Evolutionary conservation across 2,797 vertebrate species (phyloP), one percentile per base, ranked within the genome.

Genomic region (Cryptoblepharus egeriae): DNA sequence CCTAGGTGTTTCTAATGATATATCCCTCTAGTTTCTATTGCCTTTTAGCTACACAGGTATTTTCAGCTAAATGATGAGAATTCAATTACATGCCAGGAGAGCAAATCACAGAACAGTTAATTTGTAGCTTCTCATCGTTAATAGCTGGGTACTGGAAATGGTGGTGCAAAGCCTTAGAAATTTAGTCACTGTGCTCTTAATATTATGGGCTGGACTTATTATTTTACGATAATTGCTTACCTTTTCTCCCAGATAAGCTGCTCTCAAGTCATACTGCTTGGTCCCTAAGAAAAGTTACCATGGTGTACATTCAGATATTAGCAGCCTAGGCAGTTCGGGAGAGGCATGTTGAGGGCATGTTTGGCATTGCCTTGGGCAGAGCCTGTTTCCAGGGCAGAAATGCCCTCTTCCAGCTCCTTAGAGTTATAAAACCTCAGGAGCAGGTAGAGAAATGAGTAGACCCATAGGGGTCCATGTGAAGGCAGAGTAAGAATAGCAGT

Each of bases 41-140:
- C 18, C 79, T 83, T 88, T 85, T 68, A 83, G 8, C 75, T 85
- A 42, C 0, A 0, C 6, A 69, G 22, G 57, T 72, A 83, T n/a
- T 3, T 71, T 69, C 68, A 87, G 89, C 73, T 52, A 87, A 45
- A 76, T 83, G 32, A 82, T 73, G 1, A n/a, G n/a, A 86, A 79
- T 92, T 89, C 37, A 81, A 35, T n/a, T 79, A 1, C 22, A 32
- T 65, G 24, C 30, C 28, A 78, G 64, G 58, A 85, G 42, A 87
- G 76, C 61, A 80, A 35, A 68, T 49, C n/a, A 84, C 16, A 77
- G 18, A 79, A 4, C 82, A 60, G 9, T 0, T 79, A 84, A 89
- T 90, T 88, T 88, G 65, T 78, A 58, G 61, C 24, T 90, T 88
- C 87, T 86, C 13, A 79, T 84, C 81, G 67, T 2, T 64, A 86